Evolutionary conservation across 1,140 invertebrate genomes (phyloP), one percentile per base, ranked within the genome.

Genomic region (Protaetia brevitarsis): DNA sequence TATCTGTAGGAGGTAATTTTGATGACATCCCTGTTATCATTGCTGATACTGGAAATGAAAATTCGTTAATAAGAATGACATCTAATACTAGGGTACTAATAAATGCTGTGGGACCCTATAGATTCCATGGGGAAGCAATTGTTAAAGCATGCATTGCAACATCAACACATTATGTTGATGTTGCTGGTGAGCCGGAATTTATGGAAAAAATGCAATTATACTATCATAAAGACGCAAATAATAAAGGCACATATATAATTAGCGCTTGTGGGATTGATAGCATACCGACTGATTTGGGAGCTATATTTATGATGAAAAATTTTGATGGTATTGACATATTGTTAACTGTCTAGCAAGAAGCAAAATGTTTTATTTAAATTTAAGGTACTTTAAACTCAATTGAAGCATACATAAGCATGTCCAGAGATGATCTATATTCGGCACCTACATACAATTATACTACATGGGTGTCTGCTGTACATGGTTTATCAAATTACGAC

Each of bases 261-360:
- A 92, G 90, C 68, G 88, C 93, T 7, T 96, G 94, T 81, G 95
- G 95, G 0, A 93, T 94, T 76, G 95, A 96, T 72, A 86, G 86
- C 65, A 89, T 98, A 72, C 94, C 95, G 4, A 84, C 86, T 51
- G 95, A 98, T 74, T 81, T 95, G 76, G 95, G 95, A 5, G 76
- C 89, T 2, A 74, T 89, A 10, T 93, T 84, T 73, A 76, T 92
- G 1, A 83, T 89, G 71, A 76, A 92, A 67, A 81, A 90, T 70
- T 93, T 93, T 74, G 77, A 83, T 65, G 91, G 87, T 21, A 75
- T 28, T 56, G 8, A 28, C 7, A 58, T 16, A 8, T 28, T n/a
- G 78, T 65, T 65, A 28, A 2, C 10, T 26, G 8, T 1, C 6
- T 10, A 16, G n/a, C 10, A 16, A 23, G 26, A 58, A 58, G n/a